phyloP scores from a whole-genome alignment of 2,113 vertebrate species.

The Phasianus colchicus region DNA sequence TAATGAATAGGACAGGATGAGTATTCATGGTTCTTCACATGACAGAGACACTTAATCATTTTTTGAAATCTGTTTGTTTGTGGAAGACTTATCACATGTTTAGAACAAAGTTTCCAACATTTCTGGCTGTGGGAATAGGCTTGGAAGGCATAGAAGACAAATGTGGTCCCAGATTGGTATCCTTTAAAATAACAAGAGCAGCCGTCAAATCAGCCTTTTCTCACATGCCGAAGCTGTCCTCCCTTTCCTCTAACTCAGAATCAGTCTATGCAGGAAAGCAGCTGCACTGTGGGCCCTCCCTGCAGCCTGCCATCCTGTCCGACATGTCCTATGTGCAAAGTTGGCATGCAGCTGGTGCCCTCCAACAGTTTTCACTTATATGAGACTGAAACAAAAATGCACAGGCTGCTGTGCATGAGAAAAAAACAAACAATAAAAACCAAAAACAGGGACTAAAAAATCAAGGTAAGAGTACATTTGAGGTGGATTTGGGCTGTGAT shows the following conservation, averaged over 20 bases:
- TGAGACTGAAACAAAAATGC: not conserved
- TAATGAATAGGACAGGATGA: not conserved
- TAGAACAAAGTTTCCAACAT: not conserved
- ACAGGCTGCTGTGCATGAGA: not conserved
- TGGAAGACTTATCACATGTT: not conserved
- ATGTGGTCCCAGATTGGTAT: not conserved
- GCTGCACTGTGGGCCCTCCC: not conserved
- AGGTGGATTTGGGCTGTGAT: not conserved
- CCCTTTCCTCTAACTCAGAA: not conserved
- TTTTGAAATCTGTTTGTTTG: not conserved
- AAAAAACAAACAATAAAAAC: not conserved
- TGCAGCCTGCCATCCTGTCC: not conserved
- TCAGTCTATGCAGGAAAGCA: not conserved
- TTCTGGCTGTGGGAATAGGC: not conserved
- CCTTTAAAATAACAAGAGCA: not conserved
- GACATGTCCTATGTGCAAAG: not conserved
- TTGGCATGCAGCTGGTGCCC: not conserved
- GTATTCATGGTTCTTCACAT: not conserved
- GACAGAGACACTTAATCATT: not conserved
- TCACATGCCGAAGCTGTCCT: not conserved
- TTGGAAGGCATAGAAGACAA: not conserved
- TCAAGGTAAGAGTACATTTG: not conserved
- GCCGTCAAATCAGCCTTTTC: not conserved
- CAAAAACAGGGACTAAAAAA: not conserved
- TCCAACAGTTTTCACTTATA: not conserved